Conservation (phyloP, 1,140 invertebrate species). For the Coptotermes formosanus region DNA sequence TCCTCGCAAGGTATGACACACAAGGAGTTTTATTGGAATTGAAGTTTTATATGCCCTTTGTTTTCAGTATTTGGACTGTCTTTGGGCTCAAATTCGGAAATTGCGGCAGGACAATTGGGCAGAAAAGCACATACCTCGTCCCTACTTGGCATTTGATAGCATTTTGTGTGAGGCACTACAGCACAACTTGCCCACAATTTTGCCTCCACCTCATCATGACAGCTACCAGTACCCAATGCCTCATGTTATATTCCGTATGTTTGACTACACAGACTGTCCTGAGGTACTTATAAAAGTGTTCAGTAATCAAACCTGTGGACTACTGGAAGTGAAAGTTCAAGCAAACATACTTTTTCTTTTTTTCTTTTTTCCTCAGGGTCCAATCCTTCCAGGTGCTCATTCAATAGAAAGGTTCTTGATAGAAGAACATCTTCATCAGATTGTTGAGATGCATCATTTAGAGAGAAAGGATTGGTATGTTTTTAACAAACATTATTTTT, state of each 20-base stretch:
- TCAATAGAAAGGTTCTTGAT: constrained; percentile 97
- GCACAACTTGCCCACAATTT: constrained; percentile 87
- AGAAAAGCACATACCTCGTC: constrained; percentile 93
- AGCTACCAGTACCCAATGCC: constrained; percentile 86
- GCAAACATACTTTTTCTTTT: not conserved
- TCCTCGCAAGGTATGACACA: too few species aligned
- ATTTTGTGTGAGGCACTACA: constrained; percentile 93
- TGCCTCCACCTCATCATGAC: constrained; percentile 89
- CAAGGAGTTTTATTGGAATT: too few species aligned
- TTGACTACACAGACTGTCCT: constrained; percentile 98
- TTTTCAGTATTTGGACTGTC: constrained; percentile 84
- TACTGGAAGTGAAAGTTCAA: not conserved
- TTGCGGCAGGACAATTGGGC: constrained; percentile 93
- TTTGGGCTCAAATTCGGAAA: constrained; percentile 95
- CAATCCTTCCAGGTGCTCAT: constrained; percentile 89
- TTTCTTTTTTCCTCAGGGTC: constrained; percentile 48
- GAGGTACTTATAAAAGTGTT: constrained; percentile 58
- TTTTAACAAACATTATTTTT: not conserved
- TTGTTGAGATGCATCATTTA: constrained; percentile 83
- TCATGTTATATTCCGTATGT: constrained; percentile 89
- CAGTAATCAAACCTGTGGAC: not conserved
- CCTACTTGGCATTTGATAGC: constrained; percentile 94
- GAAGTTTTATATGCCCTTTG: too few species aligned
- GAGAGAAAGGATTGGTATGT: constrained; percentile 91
- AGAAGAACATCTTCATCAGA: constrained; percentile 94